Base-by-base conservation (phyloP, 2,113 vertebrate genomes). In the Cnemophilus loriae region DNA sequence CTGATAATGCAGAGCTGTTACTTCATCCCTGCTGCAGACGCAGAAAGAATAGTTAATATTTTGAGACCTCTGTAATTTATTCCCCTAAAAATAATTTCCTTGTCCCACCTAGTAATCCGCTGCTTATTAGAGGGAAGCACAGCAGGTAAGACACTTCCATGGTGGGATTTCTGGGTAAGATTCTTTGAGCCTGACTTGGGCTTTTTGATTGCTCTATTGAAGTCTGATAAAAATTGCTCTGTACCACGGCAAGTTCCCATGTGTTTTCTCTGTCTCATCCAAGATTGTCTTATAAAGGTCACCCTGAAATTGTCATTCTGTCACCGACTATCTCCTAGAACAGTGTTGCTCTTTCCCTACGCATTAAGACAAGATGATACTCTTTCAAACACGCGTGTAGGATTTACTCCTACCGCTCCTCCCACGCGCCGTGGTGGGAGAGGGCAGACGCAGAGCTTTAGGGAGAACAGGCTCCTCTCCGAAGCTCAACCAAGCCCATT, bases 201-300 rank as follows among this genome's bases (percentile, higher is more conserved):
- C 85, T 94, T 96, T 97, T 84, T 95, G 88, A 93, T 97, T 96
- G 83, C 91, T 92, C 91, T 94, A 28, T 74, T 90, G 92, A 94
- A 96, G 87, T 65, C 79, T 83, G 90, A 97, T 94, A 90, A 96
- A 96, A 95, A 96, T 95, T 93, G 79, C 5, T 6, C 86, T 71
- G 57, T 65, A 92, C 77, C 33, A 68, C 10, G 0, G 56, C 88
- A 67, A 46, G 86, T 81, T 94, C 95, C 96, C 90, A 60, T 93
- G 93, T 96, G 90, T 92, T 93, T 93, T 90, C 78, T 77, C 73
- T 79, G 88, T 74, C 93, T 94, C 76, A 92, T 94, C 88, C 90
- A 73, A 92, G 95, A 89, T 84, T 78, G 74, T 67, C 90, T 83
- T 94, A 74, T 68, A 94, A 94, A 95, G 96, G 96, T 96, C 93